A percentile compares a stretch with the other conserved stretches of the same genome.
Evolutionary conservation across 2,888 invertebrate genomes (phyloP).

Genomic region (Lycaena phlaeas): DNA sequence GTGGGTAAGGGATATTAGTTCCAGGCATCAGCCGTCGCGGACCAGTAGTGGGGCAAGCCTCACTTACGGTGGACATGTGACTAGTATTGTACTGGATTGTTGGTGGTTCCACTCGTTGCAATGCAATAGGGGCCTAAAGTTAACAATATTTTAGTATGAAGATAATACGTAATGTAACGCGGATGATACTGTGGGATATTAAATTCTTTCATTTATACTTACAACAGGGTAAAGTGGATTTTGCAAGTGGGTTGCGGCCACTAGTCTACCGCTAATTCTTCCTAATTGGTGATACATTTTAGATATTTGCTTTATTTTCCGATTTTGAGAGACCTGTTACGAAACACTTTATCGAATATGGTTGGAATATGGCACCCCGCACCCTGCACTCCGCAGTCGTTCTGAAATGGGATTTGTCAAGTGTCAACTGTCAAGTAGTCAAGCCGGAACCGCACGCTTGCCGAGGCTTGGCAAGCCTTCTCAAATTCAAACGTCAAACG

Average conservation of each 20-base stretch:
- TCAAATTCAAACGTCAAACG: no score
- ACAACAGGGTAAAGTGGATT: conserved; percentile 61
- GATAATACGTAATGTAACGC: neutral
- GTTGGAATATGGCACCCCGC: no score
- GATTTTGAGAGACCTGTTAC: conserved; percentile 45
- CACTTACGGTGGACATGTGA: conserved; percentile 53
- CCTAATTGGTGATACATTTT: conserved; percentile 66
- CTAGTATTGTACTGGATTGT: conserved; percentile 48
- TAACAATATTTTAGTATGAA: conserved; percentile 14
- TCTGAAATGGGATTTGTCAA: conserved; percentile 25
- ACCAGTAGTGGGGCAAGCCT: conserved; percentile 44
- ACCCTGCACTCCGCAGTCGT: no score
- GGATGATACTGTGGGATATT: neutral
- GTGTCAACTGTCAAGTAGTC: no score
- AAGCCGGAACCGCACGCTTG: no score
- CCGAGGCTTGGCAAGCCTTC: no score
- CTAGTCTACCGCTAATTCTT: conserved; percentile 55
- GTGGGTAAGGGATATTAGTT: conserved; percentile 51
- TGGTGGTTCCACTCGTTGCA: conserved; percentile 60
- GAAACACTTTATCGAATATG: conserved; percentile 38
- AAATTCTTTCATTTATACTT: conserved; percentile 26
- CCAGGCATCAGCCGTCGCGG: conserved; percentile 48
- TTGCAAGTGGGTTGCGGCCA: conserved; percentile 50
- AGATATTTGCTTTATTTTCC: neutral
- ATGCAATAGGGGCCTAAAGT: conserved; percentile 50